A percentile compares a stretch with the other conserved stretches of the same genome.
Evolutionary conservation across 2,797 vertebrate genomes (phyloP).

Genomic region (Chaenodraco wilsoni): DNA sequence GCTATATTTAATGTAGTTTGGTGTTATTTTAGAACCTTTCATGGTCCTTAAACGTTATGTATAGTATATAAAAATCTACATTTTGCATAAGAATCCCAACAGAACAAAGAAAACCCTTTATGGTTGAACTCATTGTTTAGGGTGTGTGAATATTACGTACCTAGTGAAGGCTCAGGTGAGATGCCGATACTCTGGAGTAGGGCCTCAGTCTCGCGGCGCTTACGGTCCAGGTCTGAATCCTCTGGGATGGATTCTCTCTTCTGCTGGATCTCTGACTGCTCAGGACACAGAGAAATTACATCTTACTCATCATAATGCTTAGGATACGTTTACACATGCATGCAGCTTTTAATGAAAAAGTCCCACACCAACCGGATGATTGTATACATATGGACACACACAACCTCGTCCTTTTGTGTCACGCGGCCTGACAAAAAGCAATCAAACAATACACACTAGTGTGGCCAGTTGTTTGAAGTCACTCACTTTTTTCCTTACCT

Average conservation of each 20-base stretch:
- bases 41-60: neutral
- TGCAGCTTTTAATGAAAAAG: slow-evolving; percentile 34
- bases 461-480: slow-evolving; percentile 23
- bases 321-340: neutral
- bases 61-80: neutral
- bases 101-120: neutral
- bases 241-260: slow-evolving; percentile 85
- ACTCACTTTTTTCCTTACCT: slow-evolving; percentile 87
- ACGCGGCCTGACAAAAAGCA: slow-evolving; percentile 49
- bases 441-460: slow-evolving; percentile 38
- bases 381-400: slow-evolving; percentile 41
- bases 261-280: slow-evolving; percentile 82
- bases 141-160: slow-evolving; percentile 67
- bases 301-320: neutral
- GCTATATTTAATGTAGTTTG: neutral
- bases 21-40: neutral
- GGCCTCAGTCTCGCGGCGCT: slow-evolving; percentile 96
- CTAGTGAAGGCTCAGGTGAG: slow-evolving; percentile 92
- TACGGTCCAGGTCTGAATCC: slow-evolving; percentile 96
- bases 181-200: slow-evolving; percentile 98
- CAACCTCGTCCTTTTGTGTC: slow-evolving; percentile 38
- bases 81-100: slow-evolving; percentile 6
- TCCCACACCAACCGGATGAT: slow-evolving; percentile 47
- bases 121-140: neutral
- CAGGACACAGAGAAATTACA: slow-evolving; percentile 25